These are phyloP conservation scores for Macrobrachium rosenbergii DNA, from an alignment of 1,140 invertebrate genomes.

Conservation along the genomic window DNA sequence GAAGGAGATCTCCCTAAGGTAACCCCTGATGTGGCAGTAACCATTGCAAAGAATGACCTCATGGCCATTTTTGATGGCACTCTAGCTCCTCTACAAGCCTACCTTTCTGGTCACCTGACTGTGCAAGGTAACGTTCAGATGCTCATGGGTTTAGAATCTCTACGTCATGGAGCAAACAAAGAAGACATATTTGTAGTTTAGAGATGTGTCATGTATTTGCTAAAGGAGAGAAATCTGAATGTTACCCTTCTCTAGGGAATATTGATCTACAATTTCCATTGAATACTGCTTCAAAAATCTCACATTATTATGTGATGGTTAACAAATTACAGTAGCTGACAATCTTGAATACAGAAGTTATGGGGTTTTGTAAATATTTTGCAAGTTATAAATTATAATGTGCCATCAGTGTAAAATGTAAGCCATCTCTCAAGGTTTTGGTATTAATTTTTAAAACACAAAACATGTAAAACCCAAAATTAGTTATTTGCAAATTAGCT, in stretches of 20 bases:
- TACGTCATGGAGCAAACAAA: conserved; percentile 50
- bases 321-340: no score
- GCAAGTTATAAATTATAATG: conserved; percentile 1
- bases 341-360: no score
- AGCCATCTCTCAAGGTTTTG: background rate
- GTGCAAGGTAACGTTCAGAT: conserved; percentile 65
- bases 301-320: no score
- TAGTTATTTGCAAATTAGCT: no score
- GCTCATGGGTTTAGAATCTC: conserved; percentile 61
- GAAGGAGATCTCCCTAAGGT: conserved; percentile 63
- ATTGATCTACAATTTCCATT: no score
- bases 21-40: conserved; percentile 62
- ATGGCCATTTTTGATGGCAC: conserved; percentile 62
- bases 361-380: background rate
- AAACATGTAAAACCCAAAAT: no score
- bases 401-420: background rate
- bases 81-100: conserved; percentile 63
- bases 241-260: background rate
- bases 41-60: conserved; percentile 58
- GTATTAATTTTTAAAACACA: background rate
- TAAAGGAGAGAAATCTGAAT: conserved; percentile 1
- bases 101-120: conserved; percentile 64
- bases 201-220: conserved; percentile 16
- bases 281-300: no score
- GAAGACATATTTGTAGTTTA: conserved; percentile 29